Evolutionary conservation across 2,888 invertebrate species (phyloP).

Genomic region (Morinoia aosen): DNA sequence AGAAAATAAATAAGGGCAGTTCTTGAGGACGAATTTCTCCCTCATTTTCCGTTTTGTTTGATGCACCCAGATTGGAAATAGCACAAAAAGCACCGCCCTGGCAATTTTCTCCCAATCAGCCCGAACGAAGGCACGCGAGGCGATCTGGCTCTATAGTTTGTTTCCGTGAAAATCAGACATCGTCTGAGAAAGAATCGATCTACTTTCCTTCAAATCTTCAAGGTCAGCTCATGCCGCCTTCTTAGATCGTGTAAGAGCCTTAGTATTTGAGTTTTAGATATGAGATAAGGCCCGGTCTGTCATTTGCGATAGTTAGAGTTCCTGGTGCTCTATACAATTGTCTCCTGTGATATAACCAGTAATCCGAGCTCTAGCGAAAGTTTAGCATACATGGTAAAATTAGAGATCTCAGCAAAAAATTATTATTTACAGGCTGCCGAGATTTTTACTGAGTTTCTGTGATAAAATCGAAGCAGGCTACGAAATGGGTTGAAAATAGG

Average conservation of each 20-base stretch:
- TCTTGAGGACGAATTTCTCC: neutral
- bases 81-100: neutral
- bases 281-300: constrained; percentile 2
- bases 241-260: neutral
- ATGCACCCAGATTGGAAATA: neutral
- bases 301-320: neutral
- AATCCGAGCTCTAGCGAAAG: neutral
- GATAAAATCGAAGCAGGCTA: neutral
- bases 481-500: neutral
- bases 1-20: neutral
- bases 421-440: neutral
- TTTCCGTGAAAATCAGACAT: constrained; percentile 3
- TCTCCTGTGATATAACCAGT: neutral
- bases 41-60: neutral
- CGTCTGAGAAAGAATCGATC: neutral
- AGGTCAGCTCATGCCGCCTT: constrained; percentile 12
- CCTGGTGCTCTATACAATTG: neutral
- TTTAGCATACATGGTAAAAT: neutral
- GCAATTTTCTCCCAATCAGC: neutral
- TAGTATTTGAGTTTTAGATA: constrained; percentile 17
- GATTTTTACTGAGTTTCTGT: neutral
- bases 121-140: neutral
- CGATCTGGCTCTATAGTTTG: neutral
- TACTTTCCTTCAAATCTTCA: neutral
- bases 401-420: neutral